Conservation (phyloP, 1,140 invertebrate genomes). For the Bombus confusus region DNA sequence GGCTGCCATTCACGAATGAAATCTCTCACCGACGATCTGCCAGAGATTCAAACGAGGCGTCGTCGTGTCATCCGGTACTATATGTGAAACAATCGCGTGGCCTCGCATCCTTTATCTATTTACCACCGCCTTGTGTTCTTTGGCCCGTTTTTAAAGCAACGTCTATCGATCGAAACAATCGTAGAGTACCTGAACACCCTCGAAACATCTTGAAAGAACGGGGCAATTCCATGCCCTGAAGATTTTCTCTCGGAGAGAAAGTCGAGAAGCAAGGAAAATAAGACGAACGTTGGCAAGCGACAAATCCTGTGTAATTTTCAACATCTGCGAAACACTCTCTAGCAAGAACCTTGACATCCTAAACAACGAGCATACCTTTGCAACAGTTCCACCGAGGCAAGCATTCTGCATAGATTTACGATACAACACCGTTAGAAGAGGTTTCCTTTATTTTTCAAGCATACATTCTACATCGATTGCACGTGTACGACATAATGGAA, state of each 20-base stretch:
- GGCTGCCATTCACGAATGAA: constrained; percentile 58
- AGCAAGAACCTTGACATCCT: no score
- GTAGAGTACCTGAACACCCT: no score
- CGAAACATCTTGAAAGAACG: neutral
- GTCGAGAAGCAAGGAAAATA: neutral
- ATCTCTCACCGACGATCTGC: constrained; percentile 56
- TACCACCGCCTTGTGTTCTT: constrained; percentile 14
- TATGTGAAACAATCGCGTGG: constrained; percentile 55
- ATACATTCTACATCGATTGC: neutral
- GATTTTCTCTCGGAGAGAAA: no score
- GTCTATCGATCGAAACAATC: neutral
- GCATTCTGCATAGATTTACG: constrained; percentile 16
- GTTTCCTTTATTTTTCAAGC: constrained; percentile 40
- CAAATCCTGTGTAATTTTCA: neutral
- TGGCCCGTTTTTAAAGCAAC: neutral
- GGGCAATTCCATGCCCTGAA: neutral
- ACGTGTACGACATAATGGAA: constrained; percentile 31
- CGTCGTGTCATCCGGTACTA: constrained; percentile 64
- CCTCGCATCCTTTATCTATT: constrained; percentile 65
- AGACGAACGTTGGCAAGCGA: neutral
- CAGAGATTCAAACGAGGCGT: constrained; percentile 51
- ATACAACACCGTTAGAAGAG: constrained; percentile 40
- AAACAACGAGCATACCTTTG: neutral
- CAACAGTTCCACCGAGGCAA: neutral
- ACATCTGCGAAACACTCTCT: constrained; percentile 5